Base-by-base conservation (phyloP, 2,113 vertebrate species). In the Cyprinodon variegatus region DNA sequence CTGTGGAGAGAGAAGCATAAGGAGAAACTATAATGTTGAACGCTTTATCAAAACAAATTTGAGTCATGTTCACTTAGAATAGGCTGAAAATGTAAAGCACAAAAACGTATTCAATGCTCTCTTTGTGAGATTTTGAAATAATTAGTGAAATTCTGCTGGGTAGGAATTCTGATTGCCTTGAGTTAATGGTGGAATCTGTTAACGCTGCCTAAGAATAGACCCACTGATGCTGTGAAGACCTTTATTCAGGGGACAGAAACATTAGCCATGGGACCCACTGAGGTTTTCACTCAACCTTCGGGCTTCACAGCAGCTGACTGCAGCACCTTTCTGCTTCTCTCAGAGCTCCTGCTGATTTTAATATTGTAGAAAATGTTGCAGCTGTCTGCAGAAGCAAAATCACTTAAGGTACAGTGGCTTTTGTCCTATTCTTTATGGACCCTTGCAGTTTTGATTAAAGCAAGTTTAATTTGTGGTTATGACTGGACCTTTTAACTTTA, bases 211-310 rank as follows among this genome's bases (percentile, higher is more conserved):
- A 39, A 39, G 11, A 57, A 69, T 22, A 69, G 37, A 69, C 20
- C 6, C 50, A 13, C 29, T 14, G 4, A 22, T 59, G 38, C 38
- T 59, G 11, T 40, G 39, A 41, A 20, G 50, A 40, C 62, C 71
- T 74, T 46, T 29, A 40, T 12, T 73, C 61, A 65, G 61, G 20
- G 40, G 71, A 53, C 46, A 73, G 57, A 73, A 22, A 53, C 71
- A 40, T 65, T 65, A 50, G 45, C 37, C 37, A 57, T 22, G 46
- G 29, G 62, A 14, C 48, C 62, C 37, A 41, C 62, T 53, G 61
- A 65, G 46, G 53, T 73, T 73, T 50, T 37, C 11, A 36, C 20
- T 40, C 12, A 15, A 8, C 53, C 46, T 41, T 57, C 37, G 57
- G 62, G 46, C 17, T 14, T 20, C 36, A 63, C 60, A 14, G 61